A percentile compares a stretch with the other conserved stretches of the same genome.
Conservation (phyloP, 2,888 invertebrate species). For the Cosmorhoe ocellata region DNA sequence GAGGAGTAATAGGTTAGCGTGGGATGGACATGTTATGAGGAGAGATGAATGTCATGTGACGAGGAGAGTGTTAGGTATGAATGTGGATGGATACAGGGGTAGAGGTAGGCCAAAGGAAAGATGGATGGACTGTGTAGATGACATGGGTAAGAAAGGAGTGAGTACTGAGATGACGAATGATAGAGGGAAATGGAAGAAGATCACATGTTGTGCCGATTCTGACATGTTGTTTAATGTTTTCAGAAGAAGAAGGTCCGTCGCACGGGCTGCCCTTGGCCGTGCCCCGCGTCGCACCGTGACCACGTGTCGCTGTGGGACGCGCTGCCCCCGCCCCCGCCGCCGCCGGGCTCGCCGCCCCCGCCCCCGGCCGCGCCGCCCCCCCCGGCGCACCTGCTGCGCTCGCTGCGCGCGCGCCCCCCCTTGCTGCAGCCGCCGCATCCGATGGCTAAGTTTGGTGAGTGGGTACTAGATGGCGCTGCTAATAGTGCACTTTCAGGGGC, state of each 20-base stretch:
- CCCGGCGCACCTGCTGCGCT: conserved; percentile 32
- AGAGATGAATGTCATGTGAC: too few relatives aligned
- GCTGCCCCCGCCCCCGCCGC: conserved; percentile 75
- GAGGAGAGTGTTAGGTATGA: too few relatives aligned
- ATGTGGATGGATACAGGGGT: too few relatives aligned
- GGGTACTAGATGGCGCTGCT: too few relatives aligned
- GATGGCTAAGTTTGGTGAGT: conserved; percentile 44
- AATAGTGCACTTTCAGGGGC: too few relatives aligned
- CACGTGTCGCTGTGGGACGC: conserved; percentile 79
- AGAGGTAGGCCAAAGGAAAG: too few relatives aligned
- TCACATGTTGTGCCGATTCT: background rate
- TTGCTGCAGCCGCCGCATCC: conserved; percentile 31
- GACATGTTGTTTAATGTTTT: background rate
- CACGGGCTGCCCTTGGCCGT: conserved; percentile 73
- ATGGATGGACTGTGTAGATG: too few relatives aligned
- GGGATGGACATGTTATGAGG: too few relatives aligned
- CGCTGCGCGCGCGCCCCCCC: conserved; percentile 20
- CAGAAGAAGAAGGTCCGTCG: conserved; percentile 56
- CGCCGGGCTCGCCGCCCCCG: conserved; percentile 67
- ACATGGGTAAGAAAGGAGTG: too few relatives aligned
- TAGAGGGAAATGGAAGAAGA: too few relatives aligned
- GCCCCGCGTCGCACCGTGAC: conserved; percentile 68
- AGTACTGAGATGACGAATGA: too few relatives aligned
- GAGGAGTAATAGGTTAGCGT: too few relatives aligned
- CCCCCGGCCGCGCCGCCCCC: conserved; percentile 29